Evolutionary conservation across 2,113 vertebrate species (phyloP), one percentile per base, ranked within the genome.

Genomic region (Calyptomena viridis): DNA sequence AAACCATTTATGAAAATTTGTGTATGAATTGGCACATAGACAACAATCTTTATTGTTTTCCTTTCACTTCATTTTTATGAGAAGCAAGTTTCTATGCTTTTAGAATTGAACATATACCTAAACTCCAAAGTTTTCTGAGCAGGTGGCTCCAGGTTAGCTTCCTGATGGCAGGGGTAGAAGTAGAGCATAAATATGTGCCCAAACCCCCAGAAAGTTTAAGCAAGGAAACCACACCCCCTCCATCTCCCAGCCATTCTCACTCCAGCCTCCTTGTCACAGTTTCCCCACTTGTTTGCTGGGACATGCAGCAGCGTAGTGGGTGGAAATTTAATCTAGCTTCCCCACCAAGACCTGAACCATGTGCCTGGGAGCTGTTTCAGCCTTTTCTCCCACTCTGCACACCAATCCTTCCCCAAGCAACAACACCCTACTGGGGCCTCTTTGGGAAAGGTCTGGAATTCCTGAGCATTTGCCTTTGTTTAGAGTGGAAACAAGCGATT

Each of bases 401-500:
- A 49, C 35, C 50, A 39, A 17, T 27, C 21, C 50, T 67, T 86
- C 79, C 86, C 76, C 68, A 71, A 25, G 68, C 30, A 69, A 23
- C 59, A 81, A 4, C 75, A 68, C 50, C 46, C 52, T 39, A 47
- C 56, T 19, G 52, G 72, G 90, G 86, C 95, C 93, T 87, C 95
- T 44, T 63, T 7, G 49, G 80, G 69, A 93, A 84, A 47, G 44
- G 15, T 22, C 55, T 44, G 77, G 68, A 92, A 95, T 92, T 96
- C 90, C 93, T 93, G 73, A 18, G 56, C 73, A 74, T 87, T 81
- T 6, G 52, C 80, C 72, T 93, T 93, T 97, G 93, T 96, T 95
- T 97, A 66, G 89, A 90, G 47, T 90, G 83, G 91, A 97, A 97
- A 93, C 90, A 97, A 83, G 56, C 0, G 83, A 96, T 94, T 95